A percentile compares a stretch with the other conserved stretches of the same genome.
Conservation (phyloP, 2,888 invertebrate species). For the Tethea ocularis region DNA sequence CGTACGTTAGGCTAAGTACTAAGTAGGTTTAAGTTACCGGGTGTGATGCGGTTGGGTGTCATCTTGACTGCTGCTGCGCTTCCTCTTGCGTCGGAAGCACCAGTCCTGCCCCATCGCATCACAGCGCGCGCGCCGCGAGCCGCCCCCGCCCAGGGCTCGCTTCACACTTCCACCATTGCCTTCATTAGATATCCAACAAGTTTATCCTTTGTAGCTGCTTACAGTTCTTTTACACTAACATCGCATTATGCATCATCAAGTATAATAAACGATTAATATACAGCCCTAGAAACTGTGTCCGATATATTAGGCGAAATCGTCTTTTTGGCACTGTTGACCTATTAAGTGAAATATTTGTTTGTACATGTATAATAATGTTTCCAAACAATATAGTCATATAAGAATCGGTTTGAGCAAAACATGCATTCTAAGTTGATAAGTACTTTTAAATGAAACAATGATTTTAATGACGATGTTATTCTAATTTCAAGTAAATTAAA, state of each 20-base stretch:
- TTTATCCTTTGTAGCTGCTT: conserved; percentile 22
- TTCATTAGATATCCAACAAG: conserved; percentile 20
- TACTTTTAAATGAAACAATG: neutral
- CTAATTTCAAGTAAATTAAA: neutral
- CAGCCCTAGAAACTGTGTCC: neutral
- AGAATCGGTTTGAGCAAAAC: neutral
- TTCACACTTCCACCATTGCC: conserved; percentile 52
- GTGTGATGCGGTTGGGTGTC: conserved; percentile 84
- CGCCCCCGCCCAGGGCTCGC: conserved; percentile 80
- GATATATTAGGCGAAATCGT: neutral
- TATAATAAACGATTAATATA: neutral
- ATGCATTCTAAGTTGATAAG: neutral
- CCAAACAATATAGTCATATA: neutral
- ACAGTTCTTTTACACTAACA: conserved; percentile 20
- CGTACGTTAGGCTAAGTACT: neutral
- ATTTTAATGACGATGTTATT: neutral
- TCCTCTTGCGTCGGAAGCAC: conserved; percentile 89
- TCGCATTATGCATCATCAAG: conserved; percentile 1
- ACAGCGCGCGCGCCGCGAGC: conserved; percentile 81
- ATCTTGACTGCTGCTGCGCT: conserved; percentile 86
- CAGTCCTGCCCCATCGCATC: conserved; percentile 89
- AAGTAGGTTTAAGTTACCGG: conserved; percentile 60
- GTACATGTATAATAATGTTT: neutral
- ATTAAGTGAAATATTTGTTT: neutral
- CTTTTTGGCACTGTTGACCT: neutral